Base-by-base conservation (phyloP, 2,113 vertebrate genomes). In the Thomomys bottae region DNA sequence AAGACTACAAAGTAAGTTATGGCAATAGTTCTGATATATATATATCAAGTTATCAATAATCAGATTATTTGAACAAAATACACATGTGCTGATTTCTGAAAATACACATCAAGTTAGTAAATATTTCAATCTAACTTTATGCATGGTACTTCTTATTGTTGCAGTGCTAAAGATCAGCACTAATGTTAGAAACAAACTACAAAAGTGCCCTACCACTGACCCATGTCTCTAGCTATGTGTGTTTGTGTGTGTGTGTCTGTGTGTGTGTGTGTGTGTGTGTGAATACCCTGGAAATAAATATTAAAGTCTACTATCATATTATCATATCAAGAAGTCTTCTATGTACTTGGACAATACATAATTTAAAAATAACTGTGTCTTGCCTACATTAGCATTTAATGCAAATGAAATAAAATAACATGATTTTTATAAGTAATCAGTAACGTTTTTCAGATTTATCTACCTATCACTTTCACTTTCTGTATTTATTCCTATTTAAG, bases 161-260 rank as follows among this genome's bases (percentile, higher is more conserved):
- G 38, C 54, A 49, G 5, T 82, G 14, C 4, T 30, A 11, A 3
- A 6, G 40, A 18, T 18, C n/a, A 14, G 45, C 32, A 2, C 9
- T 24, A 73, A 17, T 2, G 6, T 6, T 26, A 23, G 42, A 14
- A 1, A 7, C 2, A 45, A 3, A 21, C 7, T 14, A 49, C 1
- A 21, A 30, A 67, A 83, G 40, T 26, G 17, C 11, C n/a, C 30
- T 34, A n/a, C 20, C 38, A 66, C 61, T 66, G 18, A 42, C 5
- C 21, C 45, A 45, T 9, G 14, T 32, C 28, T 10, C 36, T 7
- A 45, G 45, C 14, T 54, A 17, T 54, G 10, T 54, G 49, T 54
- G 49, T 54, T 12, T 54, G 12, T 54, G 49, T n/a, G n/a, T n/a
- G n/a, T n/a, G n/a, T n/a, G n/a, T n/a, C n/a, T n/a, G n/a, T n/a